Conservation (phyloP, 2,113 vertebrate species). For the Thunnus thynnus region DNA sequence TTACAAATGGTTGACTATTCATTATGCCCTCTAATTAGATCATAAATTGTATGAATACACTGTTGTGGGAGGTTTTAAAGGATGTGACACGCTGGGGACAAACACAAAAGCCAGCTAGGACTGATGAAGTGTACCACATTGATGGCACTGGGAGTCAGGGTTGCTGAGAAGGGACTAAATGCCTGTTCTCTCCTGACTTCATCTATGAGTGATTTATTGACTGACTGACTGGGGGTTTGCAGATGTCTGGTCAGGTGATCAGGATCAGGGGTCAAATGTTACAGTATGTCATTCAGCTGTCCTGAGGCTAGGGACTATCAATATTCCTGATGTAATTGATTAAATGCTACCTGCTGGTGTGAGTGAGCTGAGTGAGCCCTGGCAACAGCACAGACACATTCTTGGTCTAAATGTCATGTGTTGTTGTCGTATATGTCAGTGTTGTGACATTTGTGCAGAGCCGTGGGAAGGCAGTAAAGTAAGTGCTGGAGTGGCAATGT, state of each 20-base stretch:
- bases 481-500: constrained; percentile 40
- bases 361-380: constrained; percentile 14
- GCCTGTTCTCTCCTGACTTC: constrained; percentile 33
- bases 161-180: constrained; percentile 51
- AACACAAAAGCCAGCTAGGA: constrained; percentile 57
- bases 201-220: constrained; percentile 56
- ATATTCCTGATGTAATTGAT: constrained; percentile 49
- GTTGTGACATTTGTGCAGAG: constrained; percentile 52
- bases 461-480: constrained; percentile 25
- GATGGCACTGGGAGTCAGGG: constrained; percentile 27
- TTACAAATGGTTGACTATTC: constrained; percentile 82
- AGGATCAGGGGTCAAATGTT: constrained; percentile 42
- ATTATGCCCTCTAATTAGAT: constrained; percentile 81
- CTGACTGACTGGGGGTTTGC: constrained; percentile 19
- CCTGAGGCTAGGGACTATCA: constrained; percentile 19
- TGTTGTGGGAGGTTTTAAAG: constrained; percentile 62
- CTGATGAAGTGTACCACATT: constrained; percentile 49
- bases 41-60: constrained; percentile 79
- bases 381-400: constrained; percentile 6
- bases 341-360: constrained; percentile 31
- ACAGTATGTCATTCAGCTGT: constrained; percentile 41
- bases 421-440: constrained; percentile 52
- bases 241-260: constrained; percentile 41
- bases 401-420: constrained; percentile 49
- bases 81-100: constrained; percentile 61